phyloP scores from a whole-genome alignment of 2,797 vertebrate species.

The Parotocinclus haroldoi region DNA sequence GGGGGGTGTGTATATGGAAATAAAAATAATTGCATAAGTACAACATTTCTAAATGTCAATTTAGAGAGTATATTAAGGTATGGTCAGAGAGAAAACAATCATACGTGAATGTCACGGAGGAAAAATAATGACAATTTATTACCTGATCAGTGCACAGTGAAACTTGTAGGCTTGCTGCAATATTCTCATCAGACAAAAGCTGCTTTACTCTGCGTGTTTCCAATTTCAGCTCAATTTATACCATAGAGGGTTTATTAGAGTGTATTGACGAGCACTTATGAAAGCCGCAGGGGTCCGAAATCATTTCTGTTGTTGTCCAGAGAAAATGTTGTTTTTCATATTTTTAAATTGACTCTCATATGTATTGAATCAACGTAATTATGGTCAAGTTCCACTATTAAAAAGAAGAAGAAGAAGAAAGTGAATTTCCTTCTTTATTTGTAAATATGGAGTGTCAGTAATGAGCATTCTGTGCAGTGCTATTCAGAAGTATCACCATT shows the following conservation, averaged over 20 bases:
- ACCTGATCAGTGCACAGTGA: slow-evolving; percentile 11
- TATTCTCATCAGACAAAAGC: slow-evolving; percentile 30
- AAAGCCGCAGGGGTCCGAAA: slow-evolving; percentile 17
- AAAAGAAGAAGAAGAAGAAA: neutral
- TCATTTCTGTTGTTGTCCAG: slow-evolving; percentile 16
- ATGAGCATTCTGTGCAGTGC: neutral
- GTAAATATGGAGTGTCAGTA: neutral
- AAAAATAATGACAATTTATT: slow-evolving; percentile 6
- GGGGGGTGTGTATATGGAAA: too few relatives aligned
- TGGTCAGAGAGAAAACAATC: neutral
- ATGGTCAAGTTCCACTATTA: slow-evolving; percentile 7
- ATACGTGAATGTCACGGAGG: neutral
- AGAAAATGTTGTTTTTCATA: neutral
- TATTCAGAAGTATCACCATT: too few relatives aligned
- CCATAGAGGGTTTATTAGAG: slow-evolving; percentile 21
- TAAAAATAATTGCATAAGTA: too few relatives aligned
- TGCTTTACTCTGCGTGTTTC: slow-evolving; percentile 12
- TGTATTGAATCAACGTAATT: slow-evolving; percentile 10
- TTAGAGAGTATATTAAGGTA: too few relatives aligned
- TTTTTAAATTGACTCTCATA: neutral
- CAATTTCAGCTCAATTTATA: slow-evolving; percentile 42
- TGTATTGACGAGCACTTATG: slow-evolving; percentile 28
- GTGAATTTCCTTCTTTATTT: slow-evolving; percentile 4
- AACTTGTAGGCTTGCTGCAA: slow-evolving; percentile 24
- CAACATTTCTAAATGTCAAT: too few relatives aligned